Evolutionary conservation across 2,113 vertebrate species (phyloP).

Genomic region (Ptilorrhoa leucosticta): DNA sequence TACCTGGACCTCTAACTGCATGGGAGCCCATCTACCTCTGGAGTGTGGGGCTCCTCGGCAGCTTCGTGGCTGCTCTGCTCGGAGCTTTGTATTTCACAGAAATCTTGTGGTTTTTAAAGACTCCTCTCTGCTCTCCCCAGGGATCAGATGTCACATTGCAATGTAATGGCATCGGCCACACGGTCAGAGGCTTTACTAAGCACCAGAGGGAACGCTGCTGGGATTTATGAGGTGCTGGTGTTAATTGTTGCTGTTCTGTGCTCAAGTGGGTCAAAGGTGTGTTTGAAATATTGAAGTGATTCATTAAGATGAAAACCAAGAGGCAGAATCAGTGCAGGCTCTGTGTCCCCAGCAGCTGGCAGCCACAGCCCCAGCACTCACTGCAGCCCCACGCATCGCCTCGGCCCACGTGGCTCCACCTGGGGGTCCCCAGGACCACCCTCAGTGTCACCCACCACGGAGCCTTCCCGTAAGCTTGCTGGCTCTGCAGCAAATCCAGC

Average conservation of each 20-base stretch:
- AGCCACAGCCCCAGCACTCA: accelerated
- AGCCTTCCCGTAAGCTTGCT: accelerated
- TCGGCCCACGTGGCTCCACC: accelerated
- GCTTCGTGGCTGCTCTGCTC: neutral
- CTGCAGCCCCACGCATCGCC: accelerated
- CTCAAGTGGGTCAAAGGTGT: neutral
- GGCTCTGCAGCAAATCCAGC: neutral
- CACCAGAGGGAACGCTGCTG: neutral
- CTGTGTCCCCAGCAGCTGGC: neutral
- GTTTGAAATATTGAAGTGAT: neutral
- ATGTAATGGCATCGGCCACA: too few relatives aligned
- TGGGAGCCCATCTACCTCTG: neutral
- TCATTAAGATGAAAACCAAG: neutral
- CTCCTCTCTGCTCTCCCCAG: neutral
- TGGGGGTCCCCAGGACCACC: neutral
- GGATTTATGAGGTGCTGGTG: neutral
- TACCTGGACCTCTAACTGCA: neutral
- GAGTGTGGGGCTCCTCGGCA: neutral
- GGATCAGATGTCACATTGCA: neutral
- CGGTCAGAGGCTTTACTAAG: neutral
- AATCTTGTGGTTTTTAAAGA: neutral
- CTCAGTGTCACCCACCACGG: neutral
- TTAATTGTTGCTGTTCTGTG: neutral
- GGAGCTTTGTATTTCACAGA: neutral
- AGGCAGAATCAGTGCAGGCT: accelerated